A percentile compares a stretch with the other conserved stretches of the same genome.
phyloP scores from a whole-genome alignment of 1,140 invertebrate species.

The Ridgeia piscesae region DNA sequence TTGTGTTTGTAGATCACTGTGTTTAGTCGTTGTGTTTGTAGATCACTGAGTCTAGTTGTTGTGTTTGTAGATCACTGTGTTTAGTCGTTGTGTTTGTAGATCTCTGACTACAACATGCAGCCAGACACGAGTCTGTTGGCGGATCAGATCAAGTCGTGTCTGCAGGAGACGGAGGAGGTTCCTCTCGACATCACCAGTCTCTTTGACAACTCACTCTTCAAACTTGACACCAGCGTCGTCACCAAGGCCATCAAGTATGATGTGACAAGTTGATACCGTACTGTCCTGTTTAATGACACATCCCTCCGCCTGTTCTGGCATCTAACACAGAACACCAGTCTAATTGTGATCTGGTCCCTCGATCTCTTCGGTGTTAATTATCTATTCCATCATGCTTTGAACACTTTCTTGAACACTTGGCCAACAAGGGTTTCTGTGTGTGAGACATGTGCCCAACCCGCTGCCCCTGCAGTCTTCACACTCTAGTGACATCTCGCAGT shows the following conservation, averaged over 20 bases:
- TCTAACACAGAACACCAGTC: background rate
- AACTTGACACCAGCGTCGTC: slow-evolving; percentile 81
- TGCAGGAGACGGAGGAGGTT: slow-evolving; percentile 79
- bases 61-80: too few relatives aligned
- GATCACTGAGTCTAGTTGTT: too few relatives aligned
- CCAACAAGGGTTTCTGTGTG: too few relatives aligned
- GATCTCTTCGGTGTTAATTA: background rate
- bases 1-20: too few relatives aligned
- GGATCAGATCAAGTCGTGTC: slow-evolving; percentile 78
- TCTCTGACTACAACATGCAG: slow-evolving; percentile 87
- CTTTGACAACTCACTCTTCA: slow-evolving; percentile 85
- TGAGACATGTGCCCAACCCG: too few relatives aligned
- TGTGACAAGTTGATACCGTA: background rate
- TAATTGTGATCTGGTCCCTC: background rate
- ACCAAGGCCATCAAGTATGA: slow-evolving; percentile 77
- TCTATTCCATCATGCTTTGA: too few relatives aligned
- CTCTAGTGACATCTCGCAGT: too few relatives aligned
- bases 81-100: slow-evolving; percentile 59
- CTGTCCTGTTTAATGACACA: background rate
- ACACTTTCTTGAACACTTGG: too few relatives aligned
- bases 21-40: too few relatives aligned
- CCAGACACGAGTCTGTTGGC: slow-evolving; percentile 86
- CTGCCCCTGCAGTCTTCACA: too few relatives aligned
- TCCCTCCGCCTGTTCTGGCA: background rate
- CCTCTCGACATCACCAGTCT: slow-evolving; percentile 78